Conservation (phyloP, 2,797 vertebrate genomes). For the Tangara arthus region DNA sequence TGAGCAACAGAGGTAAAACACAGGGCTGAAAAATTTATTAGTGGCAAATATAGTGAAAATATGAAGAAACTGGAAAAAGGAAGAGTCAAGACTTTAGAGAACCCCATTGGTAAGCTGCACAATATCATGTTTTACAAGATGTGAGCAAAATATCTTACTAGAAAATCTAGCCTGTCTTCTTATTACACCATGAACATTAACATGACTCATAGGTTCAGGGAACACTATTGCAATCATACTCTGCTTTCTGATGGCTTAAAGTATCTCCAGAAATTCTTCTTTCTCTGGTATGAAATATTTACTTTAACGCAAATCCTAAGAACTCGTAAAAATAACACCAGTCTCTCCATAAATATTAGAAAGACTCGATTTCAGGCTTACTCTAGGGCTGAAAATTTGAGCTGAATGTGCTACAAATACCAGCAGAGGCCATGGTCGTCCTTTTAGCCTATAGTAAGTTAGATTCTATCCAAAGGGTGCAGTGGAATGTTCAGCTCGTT, state of each 20-base stretch:
- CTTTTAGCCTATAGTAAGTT: not conserved
- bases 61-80: not conserved
- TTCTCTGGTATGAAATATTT: conserved; percentile 1
- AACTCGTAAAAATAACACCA: conserved; percentile 8
- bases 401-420: not conserved
- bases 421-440: not conserved
- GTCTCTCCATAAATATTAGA: not conserved
- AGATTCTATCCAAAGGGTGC: not conserved
- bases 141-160: not conserved
- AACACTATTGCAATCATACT: not conserved
- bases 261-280: not conserved
- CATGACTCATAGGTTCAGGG: not conserved
- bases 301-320: not conserved
- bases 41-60: not conserved
- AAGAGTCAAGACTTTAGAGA: not conserved
- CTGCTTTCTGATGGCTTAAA: not conserved
- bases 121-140: not conserved
- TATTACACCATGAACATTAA: not conserved
- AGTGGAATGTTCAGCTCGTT: not conserved
- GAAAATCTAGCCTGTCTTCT: not conserved
- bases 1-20: not conserved
- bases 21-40: not conserved
- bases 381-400: not conserved
- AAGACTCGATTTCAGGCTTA: not conserved
- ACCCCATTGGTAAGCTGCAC: not conserved